These are phyloP conservation scores for Leptopilina syphax DNA, from an alignment of 2,888 invertebrate genomes.

Conservation along the genomic window DNA sequence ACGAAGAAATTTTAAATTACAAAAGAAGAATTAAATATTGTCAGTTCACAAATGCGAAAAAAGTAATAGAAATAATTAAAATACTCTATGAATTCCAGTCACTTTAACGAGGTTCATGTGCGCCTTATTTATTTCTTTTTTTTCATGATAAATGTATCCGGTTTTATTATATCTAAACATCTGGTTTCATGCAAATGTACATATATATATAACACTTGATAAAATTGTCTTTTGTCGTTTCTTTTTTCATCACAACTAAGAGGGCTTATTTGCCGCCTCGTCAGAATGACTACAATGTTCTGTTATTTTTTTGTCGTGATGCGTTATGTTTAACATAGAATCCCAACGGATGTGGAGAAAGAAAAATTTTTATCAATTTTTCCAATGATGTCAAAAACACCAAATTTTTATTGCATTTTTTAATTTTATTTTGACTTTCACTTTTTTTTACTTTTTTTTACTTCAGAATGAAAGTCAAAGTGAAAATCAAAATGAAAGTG, in stretches of 20 bases:
- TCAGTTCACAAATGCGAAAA: not conserved
- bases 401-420: no score
- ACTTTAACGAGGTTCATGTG: not conserved
- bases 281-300: constrained; percentile 5
- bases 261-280: constrained; percentile 23
- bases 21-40: not conserved
- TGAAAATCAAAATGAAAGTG: no score
- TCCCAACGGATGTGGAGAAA: constrained; percentile 38
- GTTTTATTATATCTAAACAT: not conserved
- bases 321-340: constrained; percentile 10
- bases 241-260: not conserved
- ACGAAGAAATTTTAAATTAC: not conserved
- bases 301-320: not conserved
- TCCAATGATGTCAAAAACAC: constrained; percentile 12
- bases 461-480: no score
- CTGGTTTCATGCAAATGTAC: not conserved
- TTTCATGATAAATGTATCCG: not conserved
- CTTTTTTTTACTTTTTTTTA: no score
- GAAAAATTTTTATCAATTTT: constrained; percentile 48
- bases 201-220: not conserved
- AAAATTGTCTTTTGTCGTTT: not conserved
- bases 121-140: not conserved
- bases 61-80: not conserved
- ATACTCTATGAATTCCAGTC: not conserved
- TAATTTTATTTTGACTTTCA: no score